Base-by-base conservation (phyloP, 2,797 vertebrate genomes). In the Discoglossus pictus region DNA sequence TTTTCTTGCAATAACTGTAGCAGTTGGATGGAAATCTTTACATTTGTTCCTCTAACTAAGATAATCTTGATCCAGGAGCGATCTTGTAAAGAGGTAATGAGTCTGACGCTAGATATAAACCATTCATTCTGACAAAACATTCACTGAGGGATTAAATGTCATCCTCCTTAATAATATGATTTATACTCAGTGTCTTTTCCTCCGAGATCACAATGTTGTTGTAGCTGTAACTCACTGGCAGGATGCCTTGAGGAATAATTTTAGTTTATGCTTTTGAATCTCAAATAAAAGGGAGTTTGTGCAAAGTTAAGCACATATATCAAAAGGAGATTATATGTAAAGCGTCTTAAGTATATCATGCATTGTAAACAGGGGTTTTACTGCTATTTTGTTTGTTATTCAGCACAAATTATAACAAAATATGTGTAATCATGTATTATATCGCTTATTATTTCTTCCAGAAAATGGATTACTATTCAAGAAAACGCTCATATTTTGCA, bases 191-290 rank as follows among this genome's bases (percentile, higher is more conserved):
- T 56, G 75, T 55, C 63, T 79, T 78, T 73, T 59, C 42, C 54
- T 76, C 73, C 75, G 67, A 77, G 75, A 83, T 76, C 66, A 78
- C 80, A 84, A 77, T 75, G 76, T 27, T 73, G 52, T 52, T 64
- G 61, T 73, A 73, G 60, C 20, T 72, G 55, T 53, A 75, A 62
- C 60, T 82, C 76, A 74, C 42, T 1, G 56, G 0, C 3, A 43
- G 58, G 61, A 72, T 59, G 34, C 59, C 39, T 54, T 10, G 36
- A 70, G 52, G 39, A 42, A 46, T 71, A 58, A 71, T 71, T 52
- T 35, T 50, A 23, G 35, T 51, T 71, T 44, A 35, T 11, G 2
- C 6, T 25, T n/a, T 50, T 27, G 11, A 7, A 50, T 51, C 36
- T 51, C n/a, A 58, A 71, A 58, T 51, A 48, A 64, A 64, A 43